Conservation (phyloP, 2,113 vertebrate genomes). For the Hyperopisus bebe region DNA sequence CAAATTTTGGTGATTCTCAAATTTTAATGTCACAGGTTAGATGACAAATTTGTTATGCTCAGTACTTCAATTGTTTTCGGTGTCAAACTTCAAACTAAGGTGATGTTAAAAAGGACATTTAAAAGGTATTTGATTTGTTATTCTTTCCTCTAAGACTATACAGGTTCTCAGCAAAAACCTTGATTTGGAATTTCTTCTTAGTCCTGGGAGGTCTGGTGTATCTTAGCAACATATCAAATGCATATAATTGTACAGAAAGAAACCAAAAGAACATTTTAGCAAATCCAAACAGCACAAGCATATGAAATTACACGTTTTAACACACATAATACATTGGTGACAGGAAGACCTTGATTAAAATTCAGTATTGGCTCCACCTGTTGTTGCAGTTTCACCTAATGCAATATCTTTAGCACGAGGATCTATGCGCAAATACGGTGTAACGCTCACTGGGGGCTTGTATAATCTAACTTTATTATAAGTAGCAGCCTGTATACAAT, state of each 20-base stretch:
- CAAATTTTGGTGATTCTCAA: neutral
- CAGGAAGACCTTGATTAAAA: neutral
- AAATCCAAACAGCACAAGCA: neutral
- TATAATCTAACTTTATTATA: neutral
- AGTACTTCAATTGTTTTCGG: neutral
- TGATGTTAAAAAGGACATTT: conserved; percentile 8
- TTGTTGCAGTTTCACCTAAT: neutral
- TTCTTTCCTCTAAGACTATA: neutral
- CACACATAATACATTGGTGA: neutral
- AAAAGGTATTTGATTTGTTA: neutral
- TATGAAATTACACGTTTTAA: neutral
- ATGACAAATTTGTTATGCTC: neutral
- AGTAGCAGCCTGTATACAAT: neutral
- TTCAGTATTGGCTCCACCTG: neutral
- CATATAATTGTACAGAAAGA: conserved; percentile 3
- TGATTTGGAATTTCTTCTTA: neutral
- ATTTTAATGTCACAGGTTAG: neutral
- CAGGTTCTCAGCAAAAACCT: neutral
- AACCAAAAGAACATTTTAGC: neutral
- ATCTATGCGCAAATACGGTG: neutral
- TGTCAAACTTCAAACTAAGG: neutral
- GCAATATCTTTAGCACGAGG: neutral
- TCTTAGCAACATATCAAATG: conserved; percentile 9
- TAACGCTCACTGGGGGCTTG: neutral
- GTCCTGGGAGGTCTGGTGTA: neutral